Base-by-base conservation (phyloP, 1,140 invertebrate species). In the Phocides pigmalion region DNA sequence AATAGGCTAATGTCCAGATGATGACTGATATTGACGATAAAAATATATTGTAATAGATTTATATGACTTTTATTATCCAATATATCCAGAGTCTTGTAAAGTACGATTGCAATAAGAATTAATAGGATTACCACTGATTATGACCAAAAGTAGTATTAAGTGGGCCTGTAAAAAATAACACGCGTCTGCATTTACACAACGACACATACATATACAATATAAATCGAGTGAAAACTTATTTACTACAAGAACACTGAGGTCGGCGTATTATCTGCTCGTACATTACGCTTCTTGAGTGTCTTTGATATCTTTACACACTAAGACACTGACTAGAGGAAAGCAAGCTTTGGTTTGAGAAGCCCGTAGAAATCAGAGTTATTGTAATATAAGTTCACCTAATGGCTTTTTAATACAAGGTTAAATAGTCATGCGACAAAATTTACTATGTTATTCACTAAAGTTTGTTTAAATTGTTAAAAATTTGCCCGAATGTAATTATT, bases 401-500 rank as follows among this genome's bases (percentile, higher is more conserved):
- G 41, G 41, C 41, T 44, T n/a, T 44, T 44, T 39, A 17, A 44
- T 44, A 46, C 20, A 49, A 49, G 12, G 6, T 8, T 46, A 28
- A 12, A 9, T 28, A 49, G 5, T 15, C 12, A 28, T 5, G 20
- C 19, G 11, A 22, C 12, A 3, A 47, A 25, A 47, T 14, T 20
- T 12, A 17, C 9, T 47, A n/a, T 16, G 14, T 14, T 28, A 32
- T 50, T 20, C 2, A 47, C 19, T 3, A 47, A 12, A n/a, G 4
- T 4, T 50, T 28, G 32, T 16, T 50, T 32, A 4, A 41, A 41
- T 41, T 35, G 2, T 17, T 12, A 15, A 35, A 11, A 65, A 54
- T 58, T 50, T 28, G 53, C 42, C 25, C 25, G 54, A 65, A 66
- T 70, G 66, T 74, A 69, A 74, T 62, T 66, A 73, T 81, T 70